phyloP scores from a whole-genome alignment of 2,113 vertebrate genomes.

The Manacus vitellinus region DNA sequence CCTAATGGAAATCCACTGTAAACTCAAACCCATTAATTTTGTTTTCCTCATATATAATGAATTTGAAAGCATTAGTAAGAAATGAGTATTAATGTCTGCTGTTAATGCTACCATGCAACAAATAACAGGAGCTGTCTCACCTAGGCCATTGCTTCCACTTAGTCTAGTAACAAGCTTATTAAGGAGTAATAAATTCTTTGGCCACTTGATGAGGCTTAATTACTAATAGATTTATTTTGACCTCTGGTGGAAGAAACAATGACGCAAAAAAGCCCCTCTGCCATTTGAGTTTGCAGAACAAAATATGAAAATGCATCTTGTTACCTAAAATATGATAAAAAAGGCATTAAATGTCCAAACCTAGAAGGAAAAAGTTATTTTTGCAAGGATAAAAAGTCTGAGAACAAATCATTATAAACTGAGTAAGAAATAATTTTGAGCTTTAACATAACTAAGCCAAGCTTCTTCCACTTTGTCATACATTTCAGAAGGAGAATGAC shows the following conservation, averaged over 20 bases:
- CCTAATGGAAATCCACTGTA: not conserved
- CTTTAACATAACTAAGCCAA: not conserved
- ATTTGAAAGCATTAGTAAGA: not conserved
- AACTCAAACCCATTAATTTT: not conserved
- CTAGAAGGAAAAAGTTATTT: not conserved
- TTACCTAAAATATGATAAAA: not conserved
- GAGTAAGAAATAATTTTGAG: not conserved
- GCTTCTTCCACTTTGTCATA: not conserved
- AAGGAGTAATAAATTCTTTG: not conserved
- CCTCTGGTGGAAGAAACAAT: not conserved
- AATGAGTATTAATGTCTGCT: not conserved
- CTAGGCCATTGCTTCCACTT: not conserved
- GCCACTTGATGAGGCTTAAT: not conserved
- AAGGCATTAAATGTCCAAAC: not conserved
- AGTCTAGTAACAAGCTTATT: not conserved
- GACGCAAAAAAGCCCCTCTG: not conserved
- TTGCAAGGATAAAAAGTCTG: not conserved
- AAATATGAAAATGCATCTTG: not conserved
- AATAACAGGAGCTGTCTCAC: not conserved
- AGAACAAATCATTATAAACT: not conserved
- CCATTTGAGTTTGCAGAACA: not conserved
- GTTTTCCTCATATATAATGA: constrained; percentile 1
- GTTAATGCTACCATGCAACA: not conserved
- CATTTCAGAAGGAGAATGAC: not conserved
- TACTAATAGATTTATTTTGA: not conserved